Percentiles rank a stretch among this genome's conserved stretches.
Conservation (phyloP, 2,797 vertebrate genomes). For the Jordanella pulchra region DNA sequence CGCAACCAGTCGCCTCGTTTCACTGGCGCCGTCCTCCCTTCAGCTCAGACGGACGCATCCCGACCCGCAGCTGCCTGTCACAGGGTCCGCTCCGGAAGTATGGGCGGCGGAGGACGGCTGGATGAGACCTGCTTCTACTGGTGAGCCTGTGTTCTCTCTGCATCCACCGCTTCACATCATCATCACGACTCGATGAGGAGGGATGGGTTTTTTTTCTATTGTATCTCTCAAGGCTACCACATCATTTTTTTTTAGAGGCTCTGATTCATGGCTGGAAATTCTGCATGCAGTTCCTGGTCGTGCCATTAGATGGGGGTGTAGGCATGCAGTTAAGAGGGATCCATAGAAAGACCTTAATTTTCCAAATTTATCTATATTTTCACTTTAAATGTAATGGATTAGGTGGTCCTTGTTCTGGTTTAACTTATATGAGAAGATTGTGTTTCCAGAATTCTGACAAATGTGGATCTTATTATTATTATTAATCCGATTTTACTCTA, state of each 20-base stretch:
- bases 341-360: not conserved
- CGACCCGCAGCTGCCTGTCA: constrained; percentile 55
- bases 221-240: constrained; percentile 45
- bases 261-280: constrained; percentile 28
- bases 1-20: constrained; percentile 33
- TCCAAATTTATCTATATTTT: too few relatives aligned
- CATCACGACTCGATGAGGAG: constrained; percentile 53
- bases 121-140: not conserved
- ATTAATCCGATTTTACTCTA: too few relatives aligned
- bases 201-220: constrained; percentile 23
- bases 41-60: constrained; percentile 51
- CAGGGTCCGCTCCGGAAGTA: constrained; percentile 63
- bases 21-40: constrained; percentile 38
- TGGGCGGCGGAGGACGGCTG: constrained; percentile 46
- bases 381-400: too few relatives aligned
- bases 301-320: constrained; percentile 47
- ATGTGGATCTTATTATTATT: too few relatives aligned
- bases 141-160: constrained; percentile 1
- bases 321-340: not conserved
- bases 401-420: too few relatives aligned
- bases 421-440: too few relatives aligned
- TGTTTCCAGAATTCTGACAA: too few relatives aligned
- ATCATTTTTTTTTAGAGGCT: constrained; percentile 32
- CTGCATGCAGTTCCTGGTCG: not conserved
- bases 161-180: constrained; percentile 41